Evolutionary conservation across 2,888 invertebrate species (phyloP), one percentile per base, ranked within the genome.

Genomic region (Napeogenes sylphis): DNA sequence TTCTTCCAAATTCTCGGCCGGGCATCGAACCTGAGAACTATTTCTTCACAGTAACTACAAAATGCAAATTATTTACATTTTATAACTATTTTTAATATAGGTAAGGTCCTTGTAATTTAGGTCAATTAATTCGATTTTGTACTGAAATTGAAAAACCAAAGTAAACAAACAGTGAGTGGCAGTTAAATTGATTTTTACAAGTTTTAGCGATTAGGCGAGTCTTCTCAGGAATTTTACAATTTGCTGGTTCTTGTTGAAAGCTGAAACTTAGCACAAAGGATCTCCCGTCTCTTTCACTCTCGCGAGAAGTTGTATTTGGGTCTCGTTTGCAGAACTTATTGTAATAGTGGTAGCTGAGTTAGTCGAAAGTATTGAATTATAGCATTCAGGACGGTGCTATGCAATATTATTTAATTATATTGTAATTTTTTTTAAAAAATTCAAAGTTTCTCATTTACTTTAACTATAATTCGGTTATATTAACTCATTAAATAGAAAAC

Each of bases 351-450:
- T 80, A 78, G 80, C 79, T 73, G 79, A 72, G 74, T 75, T 66
- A 69, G 79, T 80, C 79, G 82, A 84, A 86, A 85, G 84, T 85
- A 84, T 85, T 86, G 85, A 85, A 78, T 84, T 83, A 84, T 85
- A 77, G 81, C 73, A 69, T 74, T 70, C 61, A 62, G 78, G 77
- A 79, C 55, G 69, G 68, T 33, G 2, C 72, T 73, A 77, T 79
- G 72, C 71, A 46, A 63, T 14, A 64, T 4, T 5, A 32, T 4
- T 21, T 14, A 2, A 38, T 55, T 53, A 21, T 32, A 46, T 32
- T 33, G n/a, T 8, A 3, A 6, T 30, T 42, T 21, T 21, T 21
- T 21, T 21, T 21, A 1, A 21, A 21, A 21, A 21, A 21, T 21
- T 21, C 21, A 21, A 21, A 21, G 21, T 21, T 21, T 21, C 21